phyloP scores from a whole-genome alignment of 2,113 vertebrate genomes.

The Taurulus bubalis region DNA sequence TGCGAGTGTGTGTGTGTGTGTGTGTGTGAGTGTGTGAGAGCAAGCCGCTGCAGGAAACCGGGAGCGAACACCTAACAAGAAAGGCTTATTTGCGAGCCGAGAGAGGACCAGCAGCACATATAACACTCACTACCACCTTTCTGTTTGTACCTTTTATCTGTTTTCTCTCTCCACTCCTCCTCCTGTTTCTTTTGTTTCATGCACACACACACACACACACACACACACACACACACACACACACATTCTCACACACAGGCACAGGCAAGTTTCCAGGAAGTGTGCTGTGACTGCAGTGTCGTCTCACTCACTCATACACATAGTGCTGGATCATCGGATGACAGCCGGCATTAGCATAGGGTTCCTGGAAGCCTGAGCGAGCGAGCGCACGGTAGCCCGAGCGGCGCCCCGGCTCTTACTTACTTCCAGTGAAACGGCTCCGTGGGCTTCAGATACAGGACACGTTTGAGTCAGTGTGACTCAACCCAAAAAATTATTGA shows the following conservation, averaged over 20 bases:
- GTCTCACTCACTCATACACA: conserved; percentile 66
- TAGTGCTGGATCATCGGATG: conserved; percentile 69
- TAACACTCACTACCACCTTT: conserved; percentile 45
- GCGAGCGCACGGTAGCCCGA: neutral
- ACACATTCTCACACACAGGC: conserved; percentile 17
- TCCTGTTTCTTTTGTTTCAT: neutral
- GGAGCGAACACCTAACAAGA: conserved; percentile 46
- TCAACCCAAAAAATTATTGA: conserved; percentile 68
- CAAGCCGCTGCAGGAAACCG: conserved; percentile 53
- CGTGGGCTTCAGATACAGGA: conserved; percentile 32
- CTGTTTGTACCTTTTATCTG: conserved; percentile 54
- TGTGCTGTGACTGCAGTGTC: conserved; percentile 59
- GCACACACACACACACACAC: conserved; percentile 27
- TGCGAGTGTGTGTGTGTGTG: conserved; percentile 32
- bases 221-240: conserved; percentile 30
- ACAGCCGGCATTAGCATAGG: conserved; percentile 64
- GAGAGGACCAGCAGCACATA: conserved; percentile 36
- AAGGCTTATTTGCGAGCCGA: conserved; percentile 51
- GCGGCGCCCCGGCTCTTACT: conserved; percentile 16
- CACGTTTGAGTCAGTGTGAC: conserved; percentile 72
- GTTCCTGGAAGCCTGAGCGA: conserved; percentile 71
- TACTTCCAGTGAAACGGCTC: conserved; percentile 14
- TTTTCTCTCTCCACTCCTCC: conserved; percentile 40
- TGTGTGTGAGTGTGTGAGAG: conserved; percentile 6
- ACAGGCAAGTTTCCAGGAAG: conserved; percentile 77